These are phyloP conservation scores for Caenorhabditis tropicalis DNA, from an alignment of 1,140 invertebrate species.

Conservation along the genomic window DNA sequence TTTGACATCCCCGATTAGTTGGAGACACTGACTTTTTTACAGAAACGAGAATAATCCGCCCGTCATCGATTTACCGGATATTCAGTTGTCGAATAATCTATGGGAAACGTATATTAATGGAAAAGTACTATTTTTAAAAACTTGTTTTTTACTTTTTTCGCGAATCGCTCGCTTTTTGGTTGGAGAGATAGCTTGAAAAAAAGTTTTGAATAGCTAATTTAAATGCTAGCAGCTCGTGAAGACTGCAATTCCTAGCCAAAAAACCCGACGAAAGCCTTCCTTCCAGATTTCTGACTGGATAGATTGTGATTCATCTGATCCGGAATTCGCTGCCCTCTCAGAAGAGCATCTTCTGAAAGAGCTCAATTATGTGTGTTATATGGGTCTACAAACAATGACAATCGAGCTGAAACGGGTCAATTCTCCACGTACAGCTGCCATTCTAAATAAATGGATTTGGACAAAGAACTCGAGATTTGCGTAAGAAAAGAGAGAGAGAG, in stretches of 20 bases:
- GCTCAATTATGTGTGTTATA: conserved; percentile 60
- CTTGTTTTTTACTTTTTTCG: too few relatives aligned
- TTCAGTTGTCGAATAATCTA: conserved; percentile 60
- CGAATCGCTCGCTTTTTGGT: too few relatives aligned
- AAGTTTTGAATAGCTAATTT: too few relatives aligned
- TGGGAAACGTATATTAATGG: conserved; percentile 64
- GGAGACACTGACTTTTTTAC: not conserved
- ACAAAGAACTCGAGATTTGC: conserved; percentile 43
- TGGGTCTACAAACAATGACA: conserved; percentile 59
- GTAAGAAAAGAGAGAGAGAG: not conserved
- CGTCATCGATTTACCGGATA: conserved; percentile 60
- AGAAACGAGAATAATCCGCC: conserved; percentile 27
- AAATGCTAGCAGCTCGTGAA: too few relatives aligned
- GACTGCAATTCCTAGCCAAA: too few relatives aligned
- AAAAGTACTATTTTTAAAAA: not conserved
- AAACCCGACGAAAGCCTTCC: not conserved
- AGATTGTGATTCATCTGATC: conserved; percentile 62
- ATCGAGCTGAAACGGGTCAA: conserved; percentile 56
- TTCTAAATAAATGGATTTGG: conserved; percentile 60
- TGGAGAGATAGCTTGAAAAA: too few relatives aligned
- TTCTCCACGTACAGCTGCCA: conserved; percentile 59
- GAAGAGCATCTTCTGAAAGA: conserved; percentile 53
- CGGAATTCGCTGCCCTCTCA: conserved; percentile 58
- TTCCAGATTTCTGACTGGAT: conserved; percentile 62
- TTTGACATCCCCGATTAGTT: not conserved